Base-by-base conservation (phyloP, 2,888 invertebrate genomes). In the Polymixis lichenea region DNA sequence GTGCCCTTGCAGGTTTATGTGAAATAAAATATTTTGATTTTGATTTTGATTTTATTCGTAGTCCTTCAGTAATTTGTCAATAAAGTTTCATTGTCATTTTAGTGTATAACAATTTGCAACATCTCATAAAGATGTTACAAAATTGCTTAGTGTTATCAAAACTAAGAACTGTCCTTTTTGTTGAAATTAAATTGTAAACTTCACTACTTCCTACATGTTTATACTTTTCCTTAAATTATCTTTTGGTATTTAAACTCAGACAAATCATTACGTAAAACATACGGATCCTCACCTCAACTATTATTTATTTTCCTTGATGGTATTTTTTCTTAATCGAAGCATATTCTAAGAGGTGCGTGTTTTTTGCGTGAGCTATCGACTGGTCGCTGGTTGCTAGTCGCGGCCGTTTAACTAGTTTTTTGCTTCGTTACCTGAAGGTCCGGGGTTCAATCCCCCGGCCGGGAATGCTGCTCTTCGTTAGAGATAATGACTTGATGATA, bases 371-470 rank as follows among this genome's bases (percentile, higher is more conserved):
- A 55, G 62, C 58, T 72, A 76, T 80, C 72, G 68, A 84, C 77
- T 72, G 64, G 70, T 75, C 71, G 64, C 72, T 62, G 15, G 71
- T 71, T 38, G 60, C 46, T 60, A 28, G 15, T 68, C 49, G 62
- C 43, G 65, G 65, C 55, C 19, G 77, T 61, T 53, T 51, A 78
- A 87, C 86, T 69, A 75, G 87, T 87, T 87, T 86, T 85, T 85
- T 87, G 72, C 75, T 64, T 62, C 72, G 43, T 68, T 86, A 75
- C 81, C 73, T 77, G 78, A 78, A 75, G 80, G 83, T 80, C 72
- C 69, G 64, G 67, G 87, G 89, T 87, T 87, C 86, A 78, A 72
- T 87, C 77, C 80, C 86, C 84, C 61, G 83, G 75, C 67, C 67
- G 60, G 82, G 78, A 78, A 78, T 83, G 75, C 58, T 64, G 58